Conservation (phyloP, 2,113 vertebrate species). For the Chaetorhynchus papuensis region DNA sequence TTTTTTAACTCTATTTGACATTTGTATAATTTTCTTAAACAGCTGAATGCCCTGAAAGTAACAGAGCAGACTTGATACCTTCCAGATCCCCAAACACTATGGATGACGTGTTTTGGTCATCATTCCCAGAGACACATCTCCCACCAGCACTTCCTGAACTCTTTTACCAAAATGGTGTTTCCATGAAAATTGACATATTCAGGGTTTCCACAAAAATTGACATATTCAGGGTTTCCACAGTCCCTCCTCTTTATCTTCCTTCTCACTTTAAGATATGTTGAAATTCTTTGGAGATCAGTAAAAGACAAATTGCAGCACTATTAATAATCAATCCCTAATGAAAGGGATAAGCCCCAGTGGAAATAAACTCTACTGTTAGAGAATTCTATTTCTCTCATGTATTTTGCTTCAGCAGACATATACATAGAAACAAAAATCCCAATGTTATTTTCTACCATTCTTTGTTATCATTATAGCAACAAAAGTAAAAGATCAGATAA, state of each 20-base stretch:
- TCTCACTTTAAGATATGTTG: not conserved
- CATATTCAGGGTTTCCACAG: not conserved
- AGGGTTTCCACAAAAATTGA: not conserved
- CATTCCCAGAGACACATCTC: not conserved
- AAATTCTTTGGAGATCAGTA: not conserved
- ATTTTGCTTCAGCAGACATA: not conserved
- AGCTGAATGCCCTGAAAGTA: not conserved
- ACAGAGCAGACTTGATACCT: not conserved
- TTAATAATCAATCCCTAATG: not conserved
- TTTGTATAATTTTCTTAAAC: not conserved
- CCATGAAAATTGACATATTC: not conserved
- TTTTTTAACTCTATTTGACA: not conserved
- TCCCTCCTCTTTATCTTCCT: not conserved
- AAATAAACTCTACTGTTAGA: not conserved
- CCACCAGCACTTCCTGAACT: not conserved
- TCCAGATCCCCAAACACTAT: not conserved
- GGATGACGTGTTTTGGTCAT: not conserved
- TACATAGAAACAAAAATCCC: not conserved
- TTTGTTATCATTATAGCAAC: not conserved
- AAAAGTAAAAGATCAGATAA: not conserved
- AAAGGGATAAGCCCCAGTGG: not conserved
- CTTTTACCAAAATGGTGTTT: not conserved
- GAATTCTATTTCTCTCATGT: not conserved
- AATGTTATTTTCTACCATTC: not conserved
- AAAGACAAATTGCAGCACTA: not conserved